Conservation (phyloP, 2,888 invertebrate genomes). For the Zelleria hepariella region DNA sequence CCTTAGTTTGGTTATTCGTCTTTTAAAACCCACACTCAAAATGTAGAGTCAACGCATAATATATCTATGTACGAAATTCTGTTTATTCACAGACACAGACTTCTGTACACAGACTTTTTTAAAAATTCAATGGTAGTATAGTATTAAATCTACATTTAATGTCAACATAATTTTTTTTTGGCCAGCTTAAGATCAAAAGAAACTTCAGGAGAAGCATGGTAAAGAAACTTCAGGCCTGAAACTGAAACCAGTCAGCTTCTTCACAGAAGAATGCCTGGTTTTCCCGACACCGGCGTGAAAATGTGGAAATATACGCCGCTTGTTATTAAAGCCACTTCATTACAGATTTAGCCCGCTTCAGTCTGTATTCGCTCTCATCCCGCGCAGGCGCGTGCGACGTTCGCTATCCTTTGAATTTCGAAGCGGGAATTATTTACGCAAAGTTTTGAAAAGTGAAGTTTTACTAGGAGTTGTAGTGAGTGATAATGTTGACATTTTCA, state of each 20-base stretch:
- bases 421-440: not conserved
- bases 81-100: too few species aligned
- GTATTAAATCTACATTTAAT: too few species aligned
- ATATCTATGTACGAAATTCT: too few species aligned
- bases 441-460: not conserved
- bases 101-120: too few species aligned
- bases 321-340: slow-evolving; percentile 65
- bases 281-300: slow-evolving; percentile 28
- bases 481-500: too few species aligned
- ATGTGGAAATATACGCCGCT: slow-evolving; percentile 59
- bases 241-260: not conserved
- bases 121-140: too few species aligned
- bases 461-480: not conserved
- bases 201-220: not conserved
- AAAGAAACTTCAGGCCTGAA: not conserved
- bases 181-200: too few species aligned
- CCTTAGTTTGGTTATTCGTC: too few species aligned
- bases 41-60: too few species aligned
- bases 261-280: not conserved
- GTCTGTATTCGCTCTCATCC: slow-evolving; percentile 24
- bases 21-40: too few species aligned
- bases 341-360: slow-evolving; percentile 64
- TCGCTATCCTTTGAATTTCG: slow-evolving; percentile 6
- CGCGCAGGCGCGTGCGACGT: slow-evolving; percentile 55
- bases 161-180: too few species aligned